A percentile compares a stretch with the other conserved stretches of the same genome.
Evolutionary conservation across 2,113 vertebrate species (phyloP).

Genomic region (Pontoporia blainvillei): DNA sequence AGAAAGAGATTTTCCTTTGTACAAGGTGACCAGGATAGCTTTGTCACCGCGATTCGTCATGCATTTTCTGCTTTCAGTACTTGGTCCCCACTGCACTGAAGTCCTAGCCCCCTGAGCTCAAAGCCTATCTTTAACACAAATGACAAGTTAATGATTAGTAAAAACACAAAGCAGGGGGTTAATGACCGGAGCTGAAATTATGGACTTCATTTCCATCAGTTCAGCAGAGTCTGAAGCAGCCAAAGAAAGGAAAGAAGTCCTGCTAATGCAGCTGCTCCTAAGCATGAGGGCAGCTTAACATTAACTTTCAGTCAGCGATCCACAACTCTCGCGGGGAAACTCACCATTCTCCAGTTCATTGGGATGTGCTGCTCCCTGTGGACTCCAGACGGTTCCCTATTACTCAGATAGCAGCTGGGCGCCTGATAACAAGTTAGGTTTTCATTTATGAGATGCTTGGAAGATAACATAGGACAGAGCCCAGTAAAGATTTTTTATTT

Average conservation of each 20-base stretch:
- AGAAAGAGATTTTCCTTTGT: constrained; percentile 58
- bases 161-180: constrained; percentile 76
- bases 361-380: not conserved
- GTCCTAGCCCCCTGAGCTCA: constrained; percentile 54
- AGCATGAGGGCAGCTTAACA: constrained; percentile 43
- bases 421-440: not conserved
- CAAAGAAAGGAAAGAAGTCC: constrained; percentile 53
- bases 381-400: not conserved
- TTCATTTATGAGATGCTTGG: constrained; percentile 8
- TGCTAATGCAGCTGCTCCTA: constrained; percentile 66
- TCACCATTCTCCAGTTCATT: not conserved
- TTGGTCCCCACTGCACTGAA: constrained; percentile 29
- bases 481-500: not conserved
- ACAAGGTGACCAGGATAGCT: constrained; percentile 56
- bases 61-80: constrained; percentile 21
- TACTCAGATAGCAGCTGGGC: not conserved
- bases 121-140: constrained; percentile 59
- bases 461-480: not conserved
- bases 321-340: not conserved
- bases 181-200: constrained; percentile 75
- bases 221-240: constrained; percentile 73
- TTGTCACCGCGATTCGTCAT: constrained; percentile 54
- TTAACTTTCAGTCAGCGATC: constrained; percentile 41
- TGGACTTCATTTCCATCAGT: constrained; percentile 76
- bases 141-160: constrained; percentile 74